These are phyloP conservation scores for Calvadosia cruxmelitensis DNA, from an alignment of 30 jellyfish, hydroid and myxozoan genomes.

Conservation along the genomic window DNA sequence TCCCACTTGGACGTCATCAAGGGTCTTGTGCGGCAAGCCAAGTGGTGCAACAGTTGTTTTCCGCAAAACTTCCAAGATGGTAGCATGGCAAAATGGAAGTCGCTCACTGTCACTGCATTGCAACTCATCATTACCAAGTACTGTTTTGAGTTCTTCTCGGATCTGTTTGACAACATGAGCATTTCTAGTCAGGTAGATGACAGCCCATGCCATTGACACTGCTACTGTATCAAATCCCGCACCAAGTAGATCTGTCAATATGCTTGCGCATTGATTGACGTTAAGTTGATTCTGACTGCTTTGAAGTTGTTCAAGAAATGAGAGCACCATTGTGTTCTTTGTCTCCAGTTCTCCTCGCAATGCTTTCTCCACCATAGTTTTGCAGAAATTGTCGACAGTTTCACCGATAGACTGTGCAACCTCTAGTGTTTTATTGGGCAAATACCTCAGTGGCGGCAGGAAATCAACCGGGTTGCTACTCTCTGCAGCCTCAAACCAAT, in stretches of 20 bases:
- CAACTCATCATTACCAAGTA: background rate
- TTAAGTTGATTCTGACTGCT: background rate
- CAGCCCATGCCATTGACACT: conserved; percentile 9
- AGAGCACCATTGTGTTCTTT: background rate
- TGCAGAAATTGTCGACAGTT: conserved; percentile 3
- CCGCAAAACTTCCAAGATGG: conserved; percentile 13
- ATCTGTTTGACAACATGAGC: conserved; percentile 5
- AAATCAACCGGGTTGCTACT: conserved; percentile 28
- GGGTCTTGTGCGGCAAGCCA: conserved; percentile 20
- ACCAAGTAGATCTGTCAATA: conserved; percentile 15
- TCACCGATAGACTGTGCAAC: conserved; percentile 6
- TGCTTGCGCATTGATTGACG: conserved; percentile 5
- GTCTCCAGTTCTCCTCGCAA: background rate
- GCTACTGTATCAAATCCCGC: conserved; percentile 45
- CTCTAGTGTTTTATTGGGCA: conserved; percentile 11
- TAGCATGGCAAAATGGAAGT: conserved; percentile 13
- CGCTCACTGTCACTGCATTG: background rate
- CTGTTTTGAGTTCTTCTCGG: conserved; percentile 1
- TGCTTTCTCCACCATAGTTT: background rate
- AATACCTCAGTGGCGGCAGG: conserved; percentile 3
- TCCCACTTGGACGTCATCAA: conserved; percentile 7
- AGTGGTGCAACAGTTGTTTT: conserved; percentile 17
- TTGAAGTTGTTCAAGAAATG: background rate
- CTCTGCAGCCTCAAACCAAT: conserved; percentile 31
- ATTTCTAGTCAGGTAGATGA: background rate